phyloP scores from a whole-genome alignment of 2,113 vertebrate species.

The Podarcis muralis region DNA sequence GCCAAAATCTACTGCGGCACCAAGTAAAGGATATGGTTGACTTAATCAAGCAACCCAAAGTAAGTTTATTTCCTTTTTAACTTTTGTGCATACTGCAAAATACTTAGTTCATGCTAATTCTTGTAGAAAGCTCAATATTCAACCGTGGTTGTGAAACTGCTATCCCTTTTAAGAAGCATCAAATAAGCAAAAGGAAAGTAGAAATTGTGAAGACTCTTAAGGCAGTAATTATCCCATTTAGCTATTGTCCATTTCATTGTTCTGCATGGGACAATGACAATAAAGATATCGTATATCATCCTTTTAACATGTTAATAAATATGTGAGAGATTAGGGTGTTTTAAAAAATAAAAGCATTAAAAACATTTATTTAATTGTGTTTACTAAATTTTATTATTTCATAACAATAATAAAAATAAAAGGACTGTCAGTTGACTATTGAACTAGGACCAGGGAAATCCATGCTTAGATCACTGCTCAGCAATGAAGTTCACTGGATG shows the following conservation, averaged over 20 bases:
- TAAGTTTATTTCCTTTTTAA: constrained; percentile 67
- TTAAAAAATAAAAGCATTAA: neutral
- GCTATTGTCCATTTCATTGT: neutral
- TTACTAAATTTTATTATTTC: neutral
- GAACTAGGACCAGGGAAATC: neutral
- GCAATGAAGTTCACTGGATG: neutral
- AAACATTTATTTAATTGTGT: neutral
- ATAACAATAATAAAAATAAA: neutral
- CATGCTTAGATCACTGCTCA: neutral
- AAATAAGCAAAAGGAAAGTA: neutral
- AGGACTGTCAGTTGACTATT: neutral
- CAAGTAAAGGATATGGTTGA: constrained; percentile 97
- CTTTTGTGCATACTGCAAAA: neutral
- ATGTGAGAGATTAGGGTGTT: neutral
- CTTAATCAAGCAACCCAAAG: constrained; percentile 95
- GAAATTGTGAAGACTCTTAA: neutral
- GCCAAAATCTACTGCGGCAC: constrained; percentile 93
- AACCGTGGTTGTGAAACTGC: neutral
- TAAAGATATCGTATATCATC: neutral
- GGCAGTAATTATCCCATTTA: neutral
- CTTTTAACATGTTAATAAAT: neutral
- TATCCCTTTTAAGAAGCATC: neutral
- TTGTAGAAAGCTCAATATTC: neutral
- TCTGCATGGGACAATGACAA: no score
- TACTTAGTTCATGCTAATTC: neutral